Base-by-base conservation (phyloP, 37 sponge, comb jelly and placozoan genomes). In the Agelas oroides region DNA sequence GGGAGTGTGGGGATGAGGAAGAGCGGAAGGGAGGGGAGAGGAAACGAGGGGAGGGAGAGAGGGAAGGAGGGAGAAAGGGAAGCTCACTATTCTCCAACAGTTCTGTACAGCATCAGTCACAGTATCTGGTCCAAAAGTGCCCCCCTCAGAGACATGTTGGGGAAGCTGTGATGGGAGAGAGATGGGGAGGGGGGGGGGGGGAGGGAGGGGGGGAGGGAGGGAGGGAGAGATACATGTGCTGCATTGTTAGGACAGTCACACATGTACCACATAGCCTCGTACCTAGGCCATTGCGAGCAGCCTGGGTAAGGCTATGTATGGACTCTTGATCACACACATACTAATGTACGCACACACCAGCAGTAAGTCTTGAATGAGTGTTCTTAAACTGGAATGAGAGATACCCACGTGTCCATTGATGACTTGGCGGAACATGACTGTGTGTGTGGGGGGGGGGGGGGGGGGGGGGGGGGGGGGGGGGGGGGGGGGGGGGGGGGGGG, bases 31-130 rank as follows among this genome's bases (percentile, higher is more conserved):
- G 33, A 1, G 3, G 25, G 54, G 31, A 24, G 27, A 54, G 76
- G 11, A n/a, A 21, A 30, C 18, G 27, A 3, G 28, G 24, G 12
- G 27, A 41, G 13, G 64, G 34, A 23, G 27, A 27, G n/a, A 27
- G n/a, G 27, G 46, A 12, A 8, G 46, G 46, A 12, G 46, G 3
- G 46, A 46, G 46, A 8, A 8, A 12, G 46, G 3, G 46, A 46
- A 12, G 30, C 85, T 73, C 37, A 86, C 88, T 19, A n/a, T 52
- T 23, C 65, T 53, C 71, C 87, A 90, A 71, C 87, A 86, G 78
- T 65, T 86, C 31, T 77, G 54, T 1, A 70, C 66, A 33, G 92
- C 83, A 70, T 53, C 64, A 17, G 79, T 77, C 37, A 64, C 27
- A 20, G 63, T 46, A 32, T 61, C 77, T 1, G 59, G 46, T 18